These are phyloP conservation scores for Hydrolagus colliei DNA, from an alignment of 2,797 vertebrate species.

Conservation along the genomic window DNA sequence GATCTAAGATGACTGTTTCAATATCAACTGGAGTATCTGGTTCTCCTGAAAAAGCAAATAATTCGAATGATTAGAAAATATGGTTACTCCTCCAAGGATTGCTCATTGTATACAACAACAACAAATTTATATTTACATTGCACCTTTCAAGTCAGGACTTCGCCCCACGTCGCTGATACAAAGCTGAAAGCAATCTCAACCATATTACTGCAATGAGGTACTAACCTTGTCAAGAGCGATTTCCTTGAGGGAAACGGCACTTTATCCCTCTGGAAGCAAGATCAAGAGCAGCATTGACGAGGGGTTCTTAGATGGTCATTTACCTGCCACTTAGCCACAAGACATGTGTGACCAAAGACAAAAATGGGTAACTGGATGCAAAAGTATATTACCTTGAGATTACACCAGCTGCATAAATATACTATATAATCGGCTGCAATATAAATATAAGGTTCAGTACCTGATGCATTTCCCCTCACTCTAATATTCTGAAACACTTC, in stretches of 20 bases:
- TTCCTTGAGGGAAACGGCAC: not conserved
- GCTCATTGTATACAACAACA: too few species aligned
- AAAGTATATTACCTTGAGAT: not conserved
- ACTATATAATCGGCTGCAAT: not conserved
- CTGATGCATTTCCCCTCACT: slow-evolving; percentile 7
- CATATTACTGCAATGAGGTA: too few species aligned
- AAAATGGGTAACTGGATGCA: not conserved
- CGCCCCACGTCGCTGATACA: too few species aligned
- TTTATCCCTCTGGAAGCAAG: not conserved
- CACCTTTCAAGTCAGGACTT: too few species aligned
- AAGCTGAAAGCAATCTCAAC: too few species aligned
- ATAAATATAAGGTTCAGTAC: not conserved
- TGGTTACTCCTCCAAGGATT: too few species aligned
- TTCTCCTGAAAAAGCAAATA: slow-evolving; percentile 56
- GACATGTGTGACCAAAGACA: not conserved
- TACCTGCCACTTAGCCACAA: too few species aligned
- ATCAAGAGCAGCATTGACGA: not conserved
- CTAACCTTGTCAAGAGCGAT: too few species aligned
- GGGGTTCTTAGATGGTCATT: not conserved
- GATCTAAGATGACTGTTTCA: slow-evolving; percentile 88
- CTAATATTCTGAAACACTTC: not conserved
- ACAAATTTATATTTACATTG: too few species aligned
- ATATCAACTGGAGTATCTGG: slow-evolving; percentile 90
- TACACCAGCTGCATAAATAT: too few species aligned
- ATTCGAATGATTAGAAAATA: too few species aligned